Evolutionary conservation across 1,140 invertebrate species (phyloP), one percentile per base, ranked within the genome.

Genomic region (Lasaia peninsularis): DNA sequence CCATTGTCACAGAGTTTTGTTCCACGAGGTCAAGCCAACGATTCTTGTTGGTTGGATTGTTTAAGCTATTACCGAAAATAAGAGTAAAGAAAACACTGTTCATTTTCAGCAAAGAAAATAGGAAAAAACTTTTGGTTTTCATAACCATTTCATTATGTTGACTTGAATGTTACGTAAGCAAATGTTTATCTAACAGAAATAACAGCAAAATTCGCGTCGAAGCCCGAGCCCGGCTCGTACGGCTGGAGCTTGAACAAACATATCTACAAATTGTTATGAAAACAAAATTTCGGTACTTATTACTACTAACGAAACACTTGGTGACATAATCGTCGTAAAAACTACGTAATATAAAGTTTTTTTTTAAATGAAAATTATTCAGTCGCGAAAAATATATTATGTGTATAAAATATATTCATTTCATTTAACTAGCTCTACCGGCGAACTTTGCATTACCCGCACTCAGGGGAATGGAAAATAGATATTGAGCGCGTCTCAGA

Each of bases 91-190:
- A 44, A 44, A 44, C 40, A 44, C 14, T 20, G 6, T 18, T 44
- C 16, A 44, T 44, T 44, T 44, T 16, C 18, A 16, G 16, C 40
- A 20, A 44, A 16, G 40, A 44, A 44, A 44, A 44, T 44, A 44
- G 9, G 18, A 20, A 48, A 48, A 21, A 48, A 48, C 18, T 48
- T 48, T 21, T 24, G 44, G 44, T 48, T 48, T 48, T 48, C 44
- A 21, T 48, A 48, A 48, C 44, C 44, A 11, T 48, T 21, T 48
- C 44, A 48, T 48, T 48, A 48, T 48, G 44, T 48, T 48, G 44
- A 48, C 44, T 48, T 21, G 18, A 20, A 44, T 18, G 40, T 44
- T 44, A 44, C 20, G 8, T 44, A 44, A 44, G 18, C 9, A 11
- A 44, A 20, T 5, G 18, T 44, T 44, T 44, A 44, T 44, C 20